Base-by-base conservation (phyloP, 2,888 invertebrate genomes). In the Halictus quadricinctus region DNA sequence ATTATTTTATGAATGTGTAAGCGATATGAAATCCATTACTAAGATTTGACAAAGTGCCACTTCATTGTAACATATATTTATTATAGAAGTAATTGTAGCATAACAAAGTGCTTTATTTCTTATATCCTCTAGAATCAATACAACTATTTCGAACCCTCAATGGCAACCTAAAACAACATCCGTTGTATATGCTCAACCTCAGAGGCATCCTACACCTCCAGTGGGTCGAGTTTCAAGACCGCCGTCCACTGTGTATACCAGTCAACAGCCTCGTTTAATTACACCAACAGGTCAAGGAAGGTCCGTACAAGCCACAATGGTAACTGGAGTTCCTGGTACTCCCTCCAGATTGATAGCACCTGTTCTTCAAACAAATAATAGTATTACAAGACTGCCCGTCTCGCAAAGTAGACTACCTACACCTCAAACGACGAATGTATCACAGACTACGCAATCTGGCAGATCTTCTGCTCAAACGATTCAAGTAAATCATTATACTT, bases 91-190 rank as follows among this genome's bases (percentile, higher is more conserved):
- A 18, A 15, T 25, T 36, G 41, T 74, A 79, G 4, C 1, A 18
- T 78, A 73, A 10, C n/a, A 77, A 76, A 46, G 72, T 64, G 18
- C n/a, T 43, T 29, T 41, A 69, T 7, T 21, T 58, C 58, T 54
- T 79, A 36, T 8, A 66, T 76, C 64, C 88, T 89, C 8, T 82
- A 94, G 94, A 77, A 89, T 91, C 29, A 93, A 87, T 72, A 93
- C 94, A 29, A 92, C 93, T 12, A 92, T 92, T 10, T 86, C 93
- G 15, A 94, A 88, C 86, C 90, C 93, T 4, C 94, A 94, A 88
- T 94, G 94, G 94, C 93, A 91, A 79, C 82, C 94, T 46, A 94
- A 94, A 88, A 91, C 91, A 60, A 91, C 94, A 15, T 92, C 94
- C 15, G 92, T 94, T 10, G 93, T 94, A 15, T 94, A 94, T 72